A percentile compares a stretch with the other conserved stretches of the same genome.
These are phyloP conservation scores for Dipodomys stephensi DNA, from an alignment of 2,113 vertebrate species.

Conservation along the genomic window DNA sequence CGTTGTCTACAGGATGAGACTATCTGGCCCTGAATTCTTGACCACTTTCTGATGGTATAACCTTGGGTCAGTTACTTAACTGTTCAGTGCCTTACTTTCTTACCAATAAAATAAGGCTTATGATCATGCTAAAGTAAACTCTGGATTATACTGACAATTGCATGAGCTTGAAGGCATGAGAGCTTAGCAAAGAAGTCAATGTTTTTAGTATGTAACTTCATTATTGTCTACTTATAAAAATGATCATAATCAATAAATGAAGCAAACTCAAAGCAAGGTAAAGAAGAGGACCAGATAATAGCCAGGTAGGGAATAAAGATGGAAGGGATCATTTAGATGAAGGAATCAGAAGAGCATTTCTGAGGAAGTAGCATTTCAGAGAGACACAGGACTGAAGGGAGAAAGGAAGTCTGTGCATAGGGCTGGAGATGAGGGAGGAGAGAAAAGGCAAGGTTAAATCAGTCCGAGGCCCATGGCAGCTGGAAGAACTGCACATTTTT, in stretches of 20 bases:
- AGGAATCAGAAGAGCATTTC: neutral
- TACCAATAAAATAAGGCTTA: neutral
- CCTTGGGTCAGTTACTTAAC: neutral
- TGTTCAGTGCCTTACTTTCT: neutral
- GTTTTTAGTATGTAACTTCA: neutral
- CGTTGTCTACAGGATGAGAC: neutral
- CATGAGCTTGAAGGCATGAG: neutral
- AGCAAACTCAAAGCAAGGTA: neutral
- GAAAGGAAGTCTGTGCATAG: neutral
- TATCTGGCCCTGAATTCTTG: neutral
- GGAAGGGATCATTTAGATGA: neutral
- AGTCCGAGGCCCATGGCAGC: rapidly evolving
- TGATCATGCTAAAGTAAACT: neutral
- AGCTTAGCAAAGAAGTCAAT: neutral
- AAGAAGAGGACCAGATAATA: neutral
- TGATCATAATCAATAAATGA: neutral
- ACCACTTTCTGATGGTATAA: neutral
- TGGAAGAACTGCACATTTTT: neutral
- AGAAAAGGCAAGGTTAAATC: neutral
- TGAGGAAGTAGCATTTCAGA: neutral
- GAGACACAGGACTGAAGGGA: neutral
- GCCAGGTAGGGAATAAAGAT: neutral
- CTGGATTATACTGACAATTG: neutral
- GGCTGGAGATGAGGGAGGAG: neutral
- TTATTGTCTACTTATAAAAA: neutral